Evolutionary conservation across 1,140 invertebrate species (phyloP), one percentile per base, ranked within the genome.

Genomic region (Meloidogyne exigua): DNA sequence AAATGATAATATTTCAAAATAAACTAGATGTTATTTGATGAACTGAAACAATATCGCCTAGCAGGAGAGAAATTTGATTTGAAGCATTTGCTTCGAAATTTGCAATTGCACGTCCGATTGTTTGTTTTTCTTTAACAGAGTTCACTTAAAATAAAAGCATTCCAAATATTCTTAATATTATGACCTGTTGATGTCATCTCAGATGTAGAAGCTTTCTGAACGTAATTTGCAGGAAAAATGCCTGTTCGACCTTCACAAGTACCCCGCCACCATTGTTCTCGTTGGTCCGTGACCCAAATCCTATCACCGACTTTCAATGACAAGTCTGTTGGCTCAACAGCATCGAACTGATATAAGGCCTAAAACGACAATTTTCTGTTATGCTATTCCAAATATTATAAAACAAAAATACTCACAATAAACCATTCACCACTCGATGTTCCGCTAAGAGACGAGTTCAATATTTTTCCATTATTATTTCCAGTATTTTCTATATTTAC

Each of bases 251-350:
- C 92, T 62, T 91, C 93, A 81, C 96, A 92, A 68, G 91, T 91
- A 49, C 96, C 96, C 12, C 95, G 96, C 96, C 96, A 98, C 96
- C 96, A 98, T 86, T 98, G 95, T 9, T 94, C 95, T 79, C 96
- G 94, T 80, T 93, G 92, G 80, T 95, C 92, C 5, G 91, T 91
- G 0, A 96, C 94, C 77, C 92, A 89, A 72, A 99, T 93, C 75
- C 93, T 90, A 88, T 98, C 95, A 1, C 95, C 95, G 73, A 92
- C 92, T 82, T 93, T 92, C 87, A 99, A 97, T 66, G 90, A 92
- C 42, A 99, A 89, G 90, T 99, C 96, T 11, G 94, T 95, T 0
- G 92, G 89, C 88, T 98, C 96, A 13, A 90, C 88, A 0, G 95
- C 97, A 63, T 92, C 84, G 78, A 91, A 91, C 36, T 85, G 83